Evolutionary conservation across 2,888 invertebrate genomes (phyloP).

Genomic region (Nephrotoma flavescens): DNA sequence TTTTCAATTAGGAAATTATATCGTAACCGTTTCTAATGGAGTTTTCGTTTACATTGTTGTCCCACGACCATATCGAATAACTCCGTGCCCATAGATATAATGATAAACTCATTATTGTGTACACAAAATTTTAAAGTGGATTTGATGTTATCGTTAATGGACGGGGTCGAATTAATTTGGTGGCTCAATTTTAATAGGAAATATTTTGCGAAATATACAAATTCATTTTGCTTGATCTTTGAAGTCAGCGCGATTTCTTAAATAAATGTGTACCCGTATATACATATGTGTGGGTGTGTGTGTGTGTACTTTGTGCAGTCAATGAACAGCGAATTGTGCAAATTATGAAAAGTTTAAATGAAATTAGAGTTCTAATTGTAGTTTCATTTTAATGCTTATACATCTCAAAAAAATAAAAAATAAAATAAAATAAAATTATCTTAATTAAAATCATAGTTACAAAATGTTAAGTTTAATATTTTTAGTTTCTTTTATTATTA

Average conservation of each 20-base stretch:
- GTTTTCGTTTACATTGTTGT: neutral
- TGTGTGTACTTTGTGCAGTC: too few relatives aligned
- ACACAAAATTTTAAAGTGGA: neutral
- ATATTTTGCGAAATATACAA: too few relatives aligned
- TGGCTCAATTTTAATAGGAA: too few relatives aligned
- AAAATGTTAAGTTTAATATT: neutral
- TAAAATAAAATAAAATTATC: neutral
- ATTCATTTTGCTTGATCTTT: too few relatives aligned
- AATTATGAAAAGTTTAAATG: too few relatives aligned
- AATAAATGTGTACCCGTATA: too few relatives aligned
- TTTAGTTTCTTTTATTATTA: neutral
- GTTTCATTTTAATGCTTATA: neutral
- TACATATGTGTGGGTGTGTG: too few relatives aligned
- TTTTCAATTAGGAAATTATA: neutral
- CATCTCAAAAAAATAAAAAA: neutral
- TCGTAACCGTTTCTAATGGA: neutral
- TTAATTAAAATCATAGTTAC: neutral
- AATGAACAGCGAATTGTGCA: too few relatives aligned
- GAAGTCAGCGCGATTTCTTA: too few relatives aligned
- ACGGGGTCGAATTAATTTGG: neutral
- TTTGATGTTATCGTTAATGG: neutral
- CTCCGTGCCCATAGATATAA: neutral
- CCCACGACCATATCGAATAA: neutral
- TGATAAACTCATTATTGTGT: neutral
- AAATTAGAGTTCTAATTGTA: neutral